phyloP scores from a whole-genome alignment of 1,140 invertebrate genomes.

The Pseudomyrmex concolor region DNA sequence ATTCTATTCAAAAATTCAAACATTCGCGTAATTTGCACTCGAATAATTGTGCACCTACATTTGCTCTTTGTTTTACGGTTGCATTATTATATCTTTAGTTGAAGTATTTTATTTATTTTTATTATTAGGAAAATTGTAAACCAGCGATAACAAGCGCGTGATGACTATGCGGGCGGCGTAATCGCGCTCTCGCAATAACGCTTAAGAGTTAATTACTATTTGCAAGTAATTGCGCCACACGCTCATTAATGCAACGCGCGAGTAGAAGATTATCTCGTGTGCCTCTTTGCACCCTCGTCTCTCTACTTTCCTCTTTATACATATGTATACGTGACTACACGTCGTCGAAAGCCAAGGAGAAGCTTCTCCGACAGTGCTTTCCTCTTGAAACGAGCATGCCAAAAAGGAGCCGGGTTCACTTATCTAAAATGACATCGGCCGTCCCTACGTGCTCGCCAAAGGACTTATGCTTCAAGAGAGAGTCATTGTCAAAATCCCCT shows the following conservation, averaged over 20 bases:
- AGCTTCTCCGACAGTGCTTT: background rate
- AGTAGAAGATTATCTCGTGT: constrained; percentile 23
- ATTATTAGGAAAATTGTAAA: background rate
- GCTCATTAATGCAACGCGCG: constrained; percentile 38
- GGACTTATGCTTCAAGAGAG: constrained; percentile 65
- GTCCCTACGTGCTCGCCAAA: constrained; percentile 72
- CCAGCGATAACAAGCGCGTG: background rate
- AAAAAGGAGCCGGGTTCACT: constrained; percentile 78
- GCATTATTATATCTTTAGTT: too few species aligned
- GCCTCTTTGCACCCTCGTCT: background rate
- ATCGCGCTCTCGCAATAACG: background rate
- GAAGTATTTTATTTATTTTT: background rate
- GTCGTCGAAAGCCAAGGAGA: constrained; percentile 12
- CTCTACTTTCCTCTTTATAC: constrained; percentile 24
- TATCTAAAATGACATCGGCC: constrained; percentile 85
- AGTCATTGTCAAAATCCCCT: constrained; percentile 39
- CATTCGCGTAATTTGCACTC: too few species aligned
- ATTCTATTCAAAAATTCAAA: too few species aligned
- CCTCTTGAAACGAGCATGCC: constrained; percentile 65
- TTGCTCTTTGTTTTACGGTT: too few species aligned
- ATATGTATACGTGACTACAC: too few species aligned
- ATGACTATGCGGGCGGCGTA: background rate
- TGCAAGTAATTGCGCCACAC: constrained; percentile 4
- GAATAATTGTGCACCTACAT: too few species aligned
- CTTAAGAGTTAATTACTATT: constrained; percentile 32